These are phyloP conservation scores for Ptychodera flava DNA, from an alignment of 35 echinoderm and acorn worm species.

Conservation along the genomic window DNA sequence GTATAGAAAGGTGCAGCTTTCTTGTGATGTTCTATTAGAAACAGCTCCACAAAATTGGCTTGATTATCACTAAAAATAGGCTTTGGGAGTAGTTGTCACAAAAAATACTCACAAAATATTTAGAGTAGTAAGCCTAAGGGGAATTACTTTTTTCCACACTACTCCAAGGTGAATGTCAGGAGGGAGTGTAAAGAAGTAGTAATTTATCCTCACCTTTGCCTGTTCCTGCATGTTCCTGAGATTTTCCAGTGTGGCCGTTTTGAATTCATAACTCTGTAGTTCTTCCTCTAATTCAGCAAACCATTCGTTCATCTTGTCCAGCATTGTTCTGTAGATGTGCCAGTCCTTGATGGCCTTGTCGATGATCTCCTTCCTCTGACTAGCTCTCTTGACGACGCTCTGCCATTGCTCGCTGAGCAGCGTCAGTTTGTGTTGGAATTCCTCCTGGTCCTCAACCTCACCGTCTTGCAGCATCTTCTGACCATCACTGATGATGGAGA, in stretches of 20 bases:
- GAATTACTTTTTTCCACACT: too few species aligned
- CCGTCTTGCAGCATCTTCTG: constrained; percentile 89
- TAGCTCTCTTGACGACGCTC: constrained; percentile 79
- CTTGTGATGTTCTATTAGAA: too few species aligned
- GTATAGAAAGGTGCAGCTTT: too few species aligned
- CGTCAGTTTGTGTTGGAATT: constrained; percentile 82
- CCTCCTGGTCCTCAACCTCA: constrained; percentile 84
- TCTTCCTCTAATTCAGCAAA: constrained; percentile 65
- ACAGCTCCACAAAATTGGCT: too few species aligned
- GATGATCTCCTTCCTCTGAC: constrained; percentile 85
- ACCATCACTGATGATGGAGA: constrained; percentile 99
- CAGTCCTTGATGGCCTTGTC: constrained; percentile 94
- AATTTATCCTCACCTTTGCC: constrained; percentile 57
- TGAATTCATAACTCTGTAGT: constrained; percentile 38
- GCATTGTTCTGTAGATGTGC: constrained; percentile 62
- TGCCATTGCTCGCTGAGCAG: constrained; percentile 97
- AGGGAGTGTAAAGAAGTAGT: too few species aligned
- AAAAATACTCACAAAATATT: too few species aligned
- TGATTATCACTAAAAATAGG: too few species aligned
- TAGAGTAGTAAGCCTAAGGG: too few species aligned
- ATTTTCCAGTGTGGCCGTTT: constrained; percentile 64
- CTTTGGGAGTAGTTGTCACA: too few species aligned
- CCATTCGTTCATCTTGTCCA: constrained; percentile 78
- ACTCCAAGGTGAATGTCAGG: too few species aligned
- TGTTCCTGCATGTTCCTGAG: constrained; percentile 68